These are phyloP conservation scores for Clarias macrocephalus DNA, from an alignment of 2,113 vertebrate species.

Conservation along the genomic window DNA sequence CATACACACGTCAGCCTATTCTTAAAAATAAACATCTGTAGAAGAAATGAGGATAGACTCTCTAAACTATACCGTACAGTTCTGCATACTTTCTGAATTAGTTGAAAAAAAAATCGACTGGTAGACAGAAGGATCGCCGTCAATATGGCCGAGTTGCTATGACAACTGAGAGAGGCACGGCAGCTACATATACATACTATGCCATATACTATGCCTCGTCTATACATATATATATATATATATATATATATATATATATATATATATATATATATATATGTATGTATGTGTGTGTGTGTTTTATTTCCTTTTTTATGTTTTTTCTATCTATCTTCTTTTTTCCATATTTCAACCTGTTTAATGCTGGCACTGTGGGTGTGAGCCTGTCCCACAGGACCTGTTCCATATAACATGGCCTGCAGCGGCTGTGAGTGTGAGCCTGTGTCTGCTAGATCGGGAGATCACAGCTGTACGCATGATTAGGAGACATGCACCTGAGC, in stretches of 20 bases:
- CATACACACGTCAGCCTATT: neutral
- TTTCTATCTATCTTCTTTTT: neutral
- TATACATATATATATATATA: slow-evolving; percentile 22
- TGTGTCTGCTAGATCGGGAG: slow-evolving; percentile 44
- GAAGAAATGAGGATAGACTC: neutral
- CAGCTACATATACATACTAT: slow-evolving; percentile 25
- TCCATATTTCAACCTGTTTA: slow-evolving; percentile 27
- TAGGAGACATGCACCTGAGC: slow-evolving; percentile 23
- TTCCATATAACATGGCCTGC: slow-evolving; percentile 64
- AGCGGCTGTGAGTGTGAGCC: slow-evolving; percentile 52
- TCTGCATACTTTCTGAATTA: slow-evolving; percentile 3
- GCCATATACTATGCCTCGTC: too few species aligned
- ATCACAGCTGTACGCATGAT: slow-evolving; percentile 42
- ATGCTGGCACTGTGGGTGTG: slow-evolving; percentile 50
- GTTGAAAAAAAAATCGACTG: neutral
- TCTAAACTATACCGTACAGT: slow-evolving; percentile 10
- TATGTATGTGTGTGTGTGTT: neutral
- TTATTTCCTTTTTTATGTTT: neutral
- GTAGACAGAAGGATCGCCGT: slow-evolving; percentile 57
- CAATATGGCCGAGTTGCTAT: slow-evolving; percentile 67
- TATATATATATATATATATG: slow-evolving; percentile 17
- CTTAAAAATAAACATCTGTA: slow-evolving; percentile 20
- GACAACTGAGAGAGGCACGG: slow-evolving; percentile 44
- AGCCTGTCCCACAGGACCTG: slow-evolving; percentile 53
- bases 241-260: slow-evolving; percentile 22